These are phyloP conservation scores for Andrena dorsata DNA, from an alignment of 2,888 invertebrate genomes.

Conservation along the genomic window DNA sequence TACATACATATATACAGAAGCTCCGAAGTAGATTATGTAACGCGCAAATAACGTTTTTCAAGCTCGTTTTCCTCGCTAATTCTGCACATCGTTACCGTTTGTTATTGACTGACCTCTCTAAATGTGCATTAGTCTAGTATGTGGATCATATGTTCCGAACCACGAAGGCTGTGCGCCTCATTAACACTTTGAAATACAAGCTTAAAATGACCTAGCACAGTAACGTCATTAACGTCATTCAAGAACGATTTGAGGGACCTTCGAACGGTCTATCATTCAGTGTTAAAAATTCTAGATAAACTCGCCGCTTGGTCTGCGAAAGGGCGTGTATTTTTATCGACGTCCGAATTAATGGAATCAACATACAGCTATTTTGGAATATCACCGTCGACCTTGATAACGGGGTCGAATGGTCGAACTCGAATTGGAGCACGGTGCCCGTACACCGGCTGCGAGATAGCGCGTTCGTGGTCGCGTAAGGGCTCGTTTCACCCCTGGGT, in stretches of 20 bases:
- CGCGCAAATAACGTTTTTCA: conserved; percentile 21
- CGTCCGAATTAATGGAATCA: not conserved
- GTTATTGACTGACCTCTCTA: not conserved
- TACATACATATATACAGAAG: conserved; percentile 40
- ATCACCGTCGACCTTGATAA: conserved; percentile 52
- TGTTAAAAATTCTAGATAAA: not conserved
- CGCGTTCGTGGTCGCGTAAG: not conserved
- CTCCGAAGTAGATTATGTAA: conserved; percentile 67
- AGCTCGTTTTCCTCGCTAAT: not conserved
- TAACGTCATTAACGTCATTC: not conserved
- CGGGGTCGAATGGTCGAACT: conserved; percentile 28
- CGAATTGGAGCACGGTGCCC: not conserved
- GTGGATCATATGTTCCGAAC: not conserved
- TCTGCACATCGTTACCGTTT: not conserved
- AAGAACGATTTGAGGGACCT: too few species aligned
- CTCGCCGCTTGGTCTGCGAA: not conserved
- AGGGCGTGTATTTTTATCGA: not conserved
- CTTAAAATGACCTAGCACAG: not conserved
- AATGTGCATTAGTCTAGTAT: not conserved
- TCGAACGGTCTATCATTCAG: not conserved
- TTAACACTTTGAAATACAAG: not conserved
- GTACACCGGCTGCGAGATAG: not conserved
- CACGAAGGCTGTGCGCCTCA: not conserved
- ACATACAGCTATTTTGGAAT: not conserved
- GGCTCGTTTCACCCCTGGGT: not conserved